Percentiles rank a stretch among this genome's conserved stretches.
Evolutionary conservation across 2,888 invertebrate genomes (phyloP).

Genomic region (Thysanoteuthis rhombus): DNA sequence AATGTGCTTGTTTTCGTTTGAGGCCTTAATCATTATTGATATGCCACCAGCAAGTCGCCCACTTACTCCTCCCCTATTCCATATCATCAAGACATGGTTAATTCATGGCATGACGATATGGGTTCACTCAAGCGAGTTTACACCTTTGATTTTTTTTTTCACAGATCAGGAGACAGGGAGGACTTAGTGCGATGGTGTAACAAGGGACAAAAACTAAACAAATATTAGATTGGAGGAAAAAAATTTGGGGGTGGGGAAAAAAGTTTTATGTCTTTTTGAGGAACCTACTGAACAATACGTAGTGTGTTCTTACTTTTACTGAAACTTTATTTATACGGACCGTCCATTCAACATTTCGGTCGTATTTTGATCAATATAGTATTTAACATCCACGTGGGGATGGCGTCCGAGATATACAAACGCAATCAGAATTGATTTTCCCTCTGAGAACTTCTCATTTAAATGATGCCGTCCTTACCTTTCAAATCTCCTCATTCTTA

Average conservation of each 20-base stretch:
- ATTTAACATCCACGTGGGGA: too few relatives aligned
- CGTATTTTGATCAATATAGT: not conserved
- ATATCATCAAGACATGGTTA: not conserved
- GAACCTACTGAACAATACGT: not conserved
- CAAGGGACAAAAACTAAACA: not conserved
- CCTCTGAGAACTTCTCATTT: not conserved
- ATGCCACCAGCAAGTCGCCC: not conserved
- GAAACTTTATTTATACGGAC: not conserved
- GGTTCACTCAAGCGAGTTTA: not conserved
- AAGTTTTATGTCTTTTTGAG: not conserved
- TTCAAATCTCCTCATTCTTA: not conserved
- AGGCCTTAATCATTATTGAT: not conserved
- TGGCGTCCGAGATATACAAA: not conserved
- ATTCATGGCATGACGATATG: not conserved
- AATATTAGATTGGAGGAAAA: not conserved
- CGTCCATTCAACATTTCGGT: not conserved
- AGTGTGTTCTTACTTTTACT: not conserved
- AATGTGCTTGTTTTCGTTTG: not conserved
- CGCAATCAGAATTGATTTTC: not conserved
- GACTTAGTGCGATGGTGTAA: not conserved
- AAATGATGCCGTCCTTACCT: not conserved
- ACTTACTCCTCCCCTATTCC: not conserved
- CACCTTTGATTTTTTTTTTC: not conserved
- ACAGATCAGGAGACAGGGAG: not conserved
- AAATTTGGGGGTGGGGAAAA: not conserved